These are phyloP conservation scores for Phenganax stokvisi DNA, from an alignment of 92 coral and sea anemone genomes.

Conservation along the genomic window DNA sequence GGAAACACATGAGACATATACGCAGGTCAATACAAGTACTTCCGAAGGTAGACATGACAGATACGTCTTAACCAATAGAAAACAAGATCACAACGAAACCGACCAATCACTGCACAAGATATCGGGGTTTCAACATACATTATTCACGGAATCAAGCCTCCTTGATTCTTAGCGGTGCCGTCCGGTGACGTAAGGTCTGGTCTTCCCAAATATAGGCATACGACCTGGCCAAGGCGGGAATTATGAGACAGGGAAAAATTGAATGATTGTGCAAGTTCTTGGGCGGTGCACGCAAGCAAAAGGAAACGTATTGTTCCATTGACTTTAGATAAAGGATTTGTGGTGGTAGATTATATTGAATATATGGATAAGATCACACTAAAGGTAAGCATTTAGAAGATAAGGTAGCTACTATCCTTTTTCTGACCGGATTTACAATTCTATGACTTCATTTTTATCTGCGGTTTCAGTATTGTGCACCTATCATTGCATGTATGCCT, in stretches of 20 bases:
- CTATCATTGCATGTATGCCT: no score
- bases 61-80: background rate
- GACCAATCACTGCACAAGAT: background rate
- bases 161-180: background rate
- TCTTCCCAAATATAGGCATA: conserved; percentile 9
- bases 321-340: no score
- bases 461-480: no score
- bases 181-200: background rate
- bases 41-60: background rate
- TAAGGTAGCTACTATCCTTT: no score
- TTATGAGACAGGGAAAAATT: background rate
- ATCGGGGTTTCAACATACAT: background rate
- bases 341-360: no score
- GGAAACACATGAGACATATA: background rate
- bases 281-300: no score
- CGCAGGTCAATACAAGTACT: background rate
- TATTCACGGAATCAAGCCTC: conserved; percentile 18
- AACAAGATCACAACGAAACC: background rate
- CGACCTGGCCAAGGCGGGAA: background rate
- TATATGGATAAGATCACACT: no score
- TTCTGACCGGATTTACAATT: no score
- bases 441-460: no score
- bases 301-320: no score
- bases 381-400: no score
- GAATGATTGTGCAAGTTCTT: background rate